Percentiles rank a stretch among this genome's conserved stretches.
These are phyloP conservation scores for Hedya salicella DNA, from an alignment of 2,888 invertebrate genomes.

Conservation along the genomic window DNA sequence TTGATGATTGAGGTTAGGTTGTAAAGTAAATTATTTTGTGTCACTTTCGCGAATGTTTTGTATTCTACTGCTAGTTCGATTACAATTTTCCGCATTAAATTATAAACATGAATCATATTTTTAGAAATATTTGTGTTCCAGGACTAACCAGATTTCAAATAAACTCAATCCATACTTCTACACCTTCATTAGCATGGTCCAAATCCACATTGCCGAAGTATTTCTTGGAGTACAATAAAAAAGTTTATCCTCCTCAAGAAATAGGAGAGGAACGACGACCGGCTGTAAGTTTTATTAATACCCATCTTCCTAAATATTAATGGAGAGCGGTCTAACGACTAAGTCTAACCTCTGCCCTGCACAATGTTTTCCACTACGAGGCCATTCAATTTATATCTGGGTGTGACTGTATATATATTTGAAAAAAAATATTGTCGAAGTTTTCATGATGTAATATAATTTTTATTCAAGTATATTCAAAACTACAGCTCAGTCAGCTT, in stretches of 20 bases:
- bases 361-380: no score
- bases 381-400: no score
- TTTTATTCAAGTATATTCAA: no score
- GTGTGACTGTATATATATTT: no score
- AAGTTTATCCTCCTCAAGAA: constrained; percentile 91
- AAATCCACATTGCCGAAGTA: constrained; percentile 74
- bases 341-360: no score
- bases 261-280: constrained; percentile 90
- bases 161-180: constrained; percentile 62
- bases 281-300: constrained; percentile 87
- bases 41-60: background rate
- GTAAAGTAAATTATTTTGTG: no score
- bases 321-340: no score
- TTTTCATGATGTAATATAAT: no score
- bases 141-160: constrained; percentile 45
- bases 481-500: no score
- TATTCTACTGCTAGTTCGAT: background rate
- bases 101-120: constrained; percentile 51
- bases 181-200: constrained; percentile 66
- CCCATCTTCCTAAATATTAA: background rate
- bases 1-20: no score
- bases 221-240: constrained; percentile 89
- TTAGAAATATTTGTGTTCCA: constrained; percentile 44
- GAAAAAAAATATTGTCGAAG: no score
- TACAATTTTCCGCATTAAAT: background rate